Percentiles rank a stretch among this genome's conserved stretches.
phyloP scores from a whole-genome alignment of 2,888 invertebrate genomes.

The Sisyra nigra region DNA sequence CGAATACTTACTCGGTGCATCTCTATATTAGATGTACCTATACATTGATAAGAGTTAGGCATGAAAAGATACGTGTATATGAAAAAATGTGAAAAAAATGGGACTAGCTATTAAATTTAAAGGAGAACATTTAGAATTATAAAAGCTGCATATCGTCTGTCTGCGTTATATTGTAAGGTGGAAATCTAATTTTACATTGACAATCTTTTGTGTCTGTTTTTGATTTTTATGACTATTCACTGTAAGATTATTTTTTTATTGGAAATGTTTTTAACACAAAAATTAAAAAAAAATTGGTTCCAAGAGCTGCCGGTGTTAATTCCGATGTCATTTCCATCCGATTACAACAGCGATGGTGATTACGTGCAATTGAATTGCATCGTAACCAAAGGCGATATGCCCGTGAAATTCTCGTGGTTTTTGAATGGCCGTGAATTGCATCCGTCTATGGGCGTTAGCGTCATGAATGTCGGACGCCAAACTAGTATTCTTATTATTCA shows the following conservation, averaged over 20 bases:
- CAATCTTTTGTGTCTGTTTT: no score
- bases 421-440: conserved; percentile 45
- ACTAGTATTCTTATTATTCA: conserved; percentile 52
- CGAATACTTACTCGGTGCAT: no score
- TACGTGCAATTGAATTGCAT: conserved; percentile 34
- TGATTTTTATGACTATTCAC: background rate
- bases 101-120: no score
- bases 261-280: conserved; percentile 1
- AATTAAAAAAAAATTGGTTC: background rate
- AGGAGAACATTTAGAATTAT: no score
- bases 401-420: conserved; percentile 56
- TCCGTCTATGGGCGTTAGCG: conserved; percentile 35
- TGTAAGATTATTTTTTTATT: no score
- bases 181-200: no score
- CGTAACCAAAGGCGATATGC: conserved; percentile 50
- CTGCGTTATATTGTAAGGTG: no score
- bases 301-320: conserved; percentile 16
- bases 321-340: conserved; percentile 17
- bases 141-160: no score
- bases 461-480: conserved; percentile 36
- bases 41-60: no score
- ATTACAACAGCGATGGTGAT: conserved; percentile 32
- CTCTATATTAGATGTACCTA: no score
- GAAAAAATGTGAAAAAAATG: no score
- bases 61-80: no score